Evolutionary conservation across 1,140 invertebrate genomes (phyloP).

Genomic region (Leptoteleia sp.): DNA sequence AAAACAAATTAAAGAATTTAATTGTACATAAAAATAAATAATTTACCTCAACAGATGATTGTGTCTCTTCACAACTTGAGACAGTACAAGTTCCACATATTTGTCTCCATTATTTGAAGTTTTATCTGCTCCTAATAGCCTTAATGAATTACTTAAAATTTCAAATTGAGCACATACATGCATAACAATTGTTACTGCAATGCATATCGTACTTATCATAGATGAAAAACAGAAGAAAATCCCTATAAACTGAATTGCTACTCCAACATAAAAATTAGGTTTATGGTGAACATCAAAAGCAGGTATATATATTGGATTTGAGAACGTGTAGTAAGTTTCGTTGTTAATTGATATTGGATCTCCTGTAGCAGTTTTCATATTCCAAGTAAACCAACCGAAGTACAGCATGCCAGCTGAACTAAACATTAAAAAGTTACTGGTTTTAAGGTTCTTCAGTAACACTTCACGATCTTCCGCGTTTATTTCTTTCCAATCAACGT

Average conservation of each 20-base stretch:
- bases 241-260: not conserved
- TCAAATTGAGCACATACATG: constrained; percentile 21
- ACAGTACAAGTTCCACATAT: not conserved
- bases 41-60: constrained; percentile 12
- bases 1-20: no score
- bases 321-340: not conserved
- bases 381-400: constrained; percentile 3
- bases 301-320: not conserved
- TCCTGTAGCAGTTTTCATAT: not conserved
- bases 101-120: not conserved
- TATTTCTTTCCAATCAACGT: constrained; percentile 1
- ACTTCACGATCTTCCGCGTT: not conserved
- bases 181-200: not conserved
- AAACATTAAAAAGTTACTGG: not conserved
- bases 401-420: not conserved
- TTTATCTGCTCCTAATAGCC: not conserved
- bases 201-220: not conserved
- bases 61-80: constrained; percentile 11
- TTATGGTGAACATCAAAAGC: not conserved
- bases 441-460: not conserved
- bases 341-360: not conserved
- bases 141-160: constrained; percentile 4
- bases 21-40: no score
- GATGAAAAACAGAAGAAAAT: not conserved
- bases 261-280: not conserved